Conservation (phyloP, 2,888 invertebrate genomes). For the Cantharis lateralis region DNA sequence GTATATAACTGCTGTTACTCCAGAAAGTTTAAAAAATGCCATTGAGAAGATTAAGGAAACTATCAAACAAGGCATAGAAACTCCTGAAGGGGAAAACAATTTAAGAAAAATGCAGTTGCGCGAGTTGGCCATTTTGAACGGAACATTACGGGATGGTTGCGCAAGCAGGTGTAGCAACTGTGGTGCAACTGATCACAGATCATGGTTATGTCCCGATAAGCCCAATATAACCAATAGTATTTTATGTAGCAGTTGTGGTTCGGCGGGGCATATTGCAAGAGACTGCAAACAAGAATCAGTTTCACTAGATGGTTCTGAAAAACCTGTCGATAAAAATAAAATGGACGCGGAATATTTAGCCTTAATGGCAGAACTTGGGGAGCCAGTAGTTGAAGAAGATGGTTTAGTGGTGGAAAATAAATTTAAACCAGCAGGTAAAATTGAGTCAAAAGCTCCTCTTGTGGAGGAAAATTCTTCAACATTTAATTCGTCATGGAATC, state of each 20-base stretch:
- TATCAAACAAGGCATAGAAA: slow-evolving; percentile 95
- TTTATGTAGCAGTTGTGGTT: slow-evolving; percentile 95
- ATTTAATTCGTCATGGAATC: too few species aligned
- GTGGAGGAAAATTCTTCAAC: too few species aligned
- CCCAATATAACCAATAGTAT: slow-evolving; percentile 96
- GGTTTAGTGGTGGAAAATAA: background rate
- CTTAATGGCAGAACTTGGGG: slow-evolving; percentile 94
- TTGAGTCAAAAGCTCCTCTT: slow-evolving; percentile 12
- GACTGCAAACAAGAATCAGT: slow-evolving; percentile 91
- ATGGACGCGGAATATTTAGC: slow-evolving; percentile 99
- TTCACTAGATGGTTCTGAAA: slow-evolving; percentile 68
- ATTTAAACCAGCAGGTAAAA: slow-evolving; percentile 46
- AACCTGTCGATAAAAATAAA: slow-evolving; percentile 71
- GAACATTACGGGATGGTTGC: slow-evolving; percentile 96
- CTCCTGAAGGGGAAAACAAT: slow-evolving; percentile 98
- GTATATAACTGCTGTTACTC: slow-evolving; percentile 96
- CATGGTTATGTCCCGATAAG: slow-evolving; percentile 95
- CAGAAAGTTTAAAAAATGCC: slow-evolving; percentile 95
- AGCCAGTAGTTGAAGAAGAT: slow-evolving; percentile 74
- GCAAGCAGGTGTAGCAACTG: slow-evolving; percentile 89
- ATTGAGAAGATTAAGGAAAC: slow-evolving; percentile 92
- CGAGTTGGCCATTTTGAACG: slow-evolving; percentile 96
- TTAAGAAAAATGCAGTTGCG: slow-evolving; percentile 94
- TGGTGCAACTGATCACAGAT: slow-evolving; percentile 91
- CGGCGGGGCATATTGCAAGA: slow-evolving; percentile 95